Evolutionary conservation across 2,797 vertebrate genomes (phyloP), one percentile per base, ranked within the genome.

Genomic region (Chanos chanos): DNA sequence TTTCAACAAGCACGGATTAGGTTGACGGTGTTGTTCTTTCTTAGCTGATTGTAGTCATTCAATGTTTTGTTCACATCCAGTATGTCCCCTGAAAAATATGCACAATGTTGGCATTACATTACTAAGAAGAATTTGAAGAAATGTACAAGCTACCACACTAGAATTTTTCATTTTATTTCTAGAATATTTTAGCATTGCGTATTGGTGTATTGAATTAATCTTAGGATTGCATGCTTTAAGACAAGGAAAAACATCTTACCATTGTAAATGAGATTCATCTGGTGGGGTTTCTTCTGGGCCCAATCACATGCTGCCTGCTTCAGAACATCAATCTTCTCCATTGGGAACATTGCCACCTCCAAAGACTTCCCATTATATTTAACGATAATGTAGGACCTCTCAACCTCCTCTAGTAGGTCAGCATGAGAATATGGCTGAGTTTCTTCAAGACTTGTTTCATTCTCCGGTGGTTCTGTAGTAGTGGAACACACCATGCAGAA

Each of bases 331-430:
- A 70, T 28, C 3, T 25, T 54, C 47, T 74, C 72, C 18, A 22
- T 2, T 7, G 67, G 72, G 25, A 58, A 74, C 1, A 64, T n/a
- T 1, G 16, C 19, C 3, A 68, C 12, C 15, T 53, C 13, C 9
- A 9, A 2, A 4, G 0, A 15, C 30, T 58, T 68, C 7, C 60
- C 64, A 7, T 55, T 5, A 44, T n/a, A 31, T 12, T 3, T 44
- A 1, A 74, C 72, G 13, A 13, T 1, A 1, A 74, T 2, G n/a
- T 74, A n/a, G n/a, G n/a, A n/a, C n/a, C n/a, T n/a, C n/a, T n/a
- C n/a, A n/a, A n/a, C n/a, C n/a, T n/a, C n/a, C n/a, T n/a, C n/a
- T n/a, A n/a, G n/a, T n/a, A n/a, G n/a, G n/a, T n/a, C n/a, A n/a
- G n/a, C n/a, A n/a, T n/a, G n/a, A n/a, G n/a, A n/a, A n/a, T n/a